A percentile compares a stretch with the other conserved stretches of the same genome.
Conservation (phyloP, 2,797 vertebrate species). For the Rachycentron canadum region DNA sequence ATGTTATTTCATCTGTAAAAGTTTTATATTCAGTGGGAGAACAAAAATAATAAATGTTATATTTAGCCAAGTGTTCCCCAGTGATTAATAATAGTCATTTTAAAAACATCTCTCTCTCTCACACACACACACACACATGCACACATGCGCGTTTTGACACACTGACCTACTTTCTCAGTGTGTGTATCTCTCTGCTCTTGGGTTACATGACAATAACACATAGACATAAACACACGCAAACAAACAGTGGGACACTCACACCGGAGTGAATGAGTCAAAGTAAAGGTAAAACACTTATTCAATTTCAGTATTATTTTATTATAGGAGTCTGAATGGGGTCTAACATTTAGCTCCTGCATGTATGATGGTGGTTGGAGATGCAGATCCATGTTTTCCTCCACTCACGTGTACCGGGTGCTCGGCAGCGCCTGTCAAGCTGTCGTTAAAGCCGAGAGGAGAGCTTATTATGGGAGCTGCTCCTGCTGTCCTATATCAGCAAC, state of each 20-base stretch:
- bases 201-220: slow-evolving; percentile 10
- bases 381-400: slow-evolving; percentile 56
- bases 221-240: neutral
- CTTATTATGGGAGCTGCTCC: slow-evolving; percentile 65
- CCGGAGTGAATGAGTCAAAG: neutral
- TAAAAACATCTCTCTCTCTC: slow-evolving; percentile 13
- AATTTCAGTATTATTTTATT: neutral
- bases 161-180: slow-evolving; percentile 76
- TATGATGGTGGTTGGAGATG: slow-evolving; percentile 13
- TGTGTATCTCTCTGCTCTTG: slow-evolving; percentile 6
- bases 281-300: neutral
- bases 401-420: slow-evolving; percentile 66
- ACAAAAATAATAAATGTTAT: neutral
- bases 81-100: neutral
- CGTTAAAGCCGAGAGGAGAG: slow-evolving; percentile 47
- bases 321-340: neutral
- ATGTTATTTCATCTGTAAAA: neutral
- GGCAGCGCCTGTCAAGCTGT: slow-evolving; percentile 60
- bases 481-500: slow-evolving; percentile 56
- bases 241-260: neutral
- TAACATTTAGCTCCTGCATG: neutral
- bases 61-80: neutral
- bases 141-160: slow-evolving; percentile 62
- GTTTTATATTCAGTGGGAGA: neutral
- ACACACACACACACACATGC: neutral